Base-by-base conservation (phyloP, 2,888 invertebrate genomes). In the Chaetogeoica ovagalla region DNA sequence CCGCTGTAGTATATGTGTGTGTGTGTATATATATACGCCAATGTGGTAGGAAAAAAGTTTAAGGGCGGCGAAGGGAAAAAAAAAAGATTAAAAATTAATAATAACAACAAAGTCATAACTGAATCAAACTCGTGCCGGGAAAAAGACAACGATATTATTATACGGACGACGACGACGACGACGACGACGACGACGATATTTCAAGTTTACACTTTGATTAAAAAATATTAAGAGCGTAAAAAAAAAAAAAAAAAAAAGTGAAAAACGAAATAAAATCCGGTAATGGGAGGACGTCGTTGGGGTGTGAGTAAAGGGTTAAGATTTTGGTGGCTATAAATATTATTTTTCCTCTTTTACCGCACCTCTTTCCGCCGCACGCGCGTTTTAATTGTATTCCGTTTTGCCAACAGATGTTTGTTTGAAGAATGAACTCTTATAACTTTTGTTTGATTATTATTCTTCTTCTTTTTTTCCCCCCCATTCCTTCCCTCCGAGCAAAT, bases 41-140 rank as follows among this genome's bases (percentile, higher is more conserved):
- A 71, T 71, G 79, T 65, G 79, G 71, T 79, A 30, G 7, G 39
- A 57, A 79, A 79, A 79, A 77, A 69, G 52, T 77, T 77, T n/a
- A 77, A 71, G 71, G 71, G 39, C 63, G 37, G 17, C 19, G 30
- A 17, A n/a, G 13, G 30, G 68, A 77, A 55, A 71, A 71, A 59
- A 77, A 63, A 79, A 79, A 79, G 79, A 79, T 79, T 79, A 79
- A 79, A 79, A 79, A 79, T 79, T 79, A 79, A 79, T 79, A 79
- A 79, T 63, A 79, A 79, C 79, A 79, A 79, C 79, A 71, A 79
- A 79, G 79, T 79, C 79, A 65, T 79, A 79, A 79, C 79, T 79
- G 79, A 79, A 79, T 79, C 79, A 79, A 79, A 79, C 79, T 71
- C 79, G 79, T 63, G 30, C 30, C 71, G 70, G 79, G 79, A 63